Base-by-base conservation (phyloP, 2,888 invertebrate genomes). In the Exocentrus adspersus region DNA sequence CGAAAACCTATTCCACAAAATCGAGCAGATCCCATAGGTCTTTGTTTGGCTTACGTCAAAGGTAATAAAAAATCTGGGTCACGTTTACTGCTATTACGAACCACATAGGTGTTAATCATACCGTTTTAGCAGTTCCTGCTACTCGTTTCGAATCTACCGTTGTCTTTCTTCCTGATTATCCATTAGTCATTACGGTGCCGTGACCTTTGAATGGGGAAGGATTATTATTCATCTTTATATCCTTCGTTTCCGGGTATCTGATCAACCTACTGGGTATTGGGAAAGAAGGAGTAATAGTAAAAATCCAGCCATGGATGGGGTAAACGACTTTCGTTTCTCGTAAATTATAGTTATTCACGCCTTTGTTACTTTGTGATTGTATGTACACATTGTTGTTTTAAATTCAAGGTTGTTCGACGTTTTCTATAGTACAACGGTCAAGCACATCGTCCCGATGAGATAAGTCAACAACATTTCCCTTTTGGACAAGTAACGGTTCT, bases 271-370 rank as follows among this genome's bases (percentile, higher is more conserved):
- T 17, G 10, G 28, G n/a, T 20, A 12, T 32, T 19, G 7, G 51
- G 51, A 51, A 32, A 17, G 17, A 17, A 17, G 12, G 37, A 32
- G 37, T 12, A 17, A 17, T 17, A 37, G 37, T 32, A 51, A 51
- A 16, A 30, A 20, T 41, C 37, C 20, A 41, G 19, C 24, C 17
- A n/a, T n/a, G n/a, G n/a, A n/a, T 24, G 54, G 43, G 54, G 54
- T 54, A 54, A 54, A 43, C 28, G 54, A 54, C 54, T 54, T 37
- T 28, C n/a, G 30, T n/a, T 54, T 43, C 43, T 43, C 43, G 43
- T 54, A 54, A 54, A 54, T 30, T 43, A 54, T 54, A 43, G 30
- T 54, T 54, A 54, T 54, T 54, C 54, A 43, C 43, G 42, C 43
- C n/a, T 20, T n/a, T 37, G n/a, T 53, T 42, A 51, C 51, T 51